A percentile compares a stretch with the other conserved stretches of the same genome.
These are phyloP conservation scores for Himalopsyche phryganea DNA, from an alignment of 1,140 invertebrate genomes.

Conservation along the genomic window DNA sequence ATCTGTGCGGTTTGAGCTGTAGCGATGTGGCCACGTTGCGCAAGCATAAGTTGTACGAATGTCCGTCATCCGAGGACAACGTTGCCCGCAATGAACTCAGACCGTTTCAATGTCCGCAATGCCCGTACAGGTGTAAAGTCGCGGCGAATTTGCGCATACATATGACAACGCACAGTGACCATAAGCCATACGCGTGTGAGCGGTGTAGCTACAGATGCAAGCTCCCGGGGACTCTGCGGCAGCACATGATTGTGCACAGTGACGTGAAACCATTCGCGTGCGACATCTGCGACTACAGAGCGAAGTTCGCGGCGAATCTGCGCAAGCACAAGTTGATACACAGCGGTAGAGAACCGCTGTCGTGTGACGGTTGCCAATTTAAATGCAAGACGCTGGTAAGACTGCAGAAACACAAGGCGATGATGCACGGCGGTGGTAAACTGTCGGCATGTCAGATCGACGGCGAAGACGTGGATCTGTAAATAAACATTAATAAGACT, in stretches of 20 bases:
- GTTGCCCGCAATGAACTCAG: background rate
- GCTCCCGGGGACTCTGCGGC: background rate
- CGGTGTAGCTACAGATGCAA: background rate
- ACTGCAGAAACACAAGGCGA: background rate
- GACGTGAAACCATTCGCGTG: background rate
- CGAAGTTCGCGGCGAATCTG: background rate
- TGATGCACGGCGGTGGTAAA: background rate
- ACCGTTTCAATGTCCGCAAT: background rate
- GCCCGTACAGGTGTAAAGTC: background rate
- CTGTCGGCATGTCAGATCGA: background rate
- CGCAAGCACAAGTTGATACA: background rate
- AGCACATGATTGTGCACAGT: background rate
- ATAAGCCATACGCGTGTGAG: constrained; percentile 17
- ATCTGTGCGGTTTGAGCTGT: no score
- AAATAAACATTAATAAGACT: background rate
- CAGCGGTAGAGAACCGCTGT: background rate
- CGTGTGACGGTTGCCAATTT: background rate
- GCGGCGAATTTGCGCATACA: constrained; percentile 18
- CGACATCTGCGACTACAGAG: background rate
- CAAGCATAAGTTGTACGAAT: no score
- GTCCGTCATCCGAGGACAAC: background rate
- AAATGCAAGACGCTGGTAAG: background rate
- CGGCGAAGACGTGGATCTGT: background rate
- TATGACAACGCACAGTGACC: constrained; percentile 36
- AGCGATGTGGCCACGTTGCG: no score